Percentiles rank a stretch among this genome's conserved stretches.
Evolutionary conservation across 2,797 vertebrate species (phyloP).

Genomic region (Anguilla marmorata): DNA sequence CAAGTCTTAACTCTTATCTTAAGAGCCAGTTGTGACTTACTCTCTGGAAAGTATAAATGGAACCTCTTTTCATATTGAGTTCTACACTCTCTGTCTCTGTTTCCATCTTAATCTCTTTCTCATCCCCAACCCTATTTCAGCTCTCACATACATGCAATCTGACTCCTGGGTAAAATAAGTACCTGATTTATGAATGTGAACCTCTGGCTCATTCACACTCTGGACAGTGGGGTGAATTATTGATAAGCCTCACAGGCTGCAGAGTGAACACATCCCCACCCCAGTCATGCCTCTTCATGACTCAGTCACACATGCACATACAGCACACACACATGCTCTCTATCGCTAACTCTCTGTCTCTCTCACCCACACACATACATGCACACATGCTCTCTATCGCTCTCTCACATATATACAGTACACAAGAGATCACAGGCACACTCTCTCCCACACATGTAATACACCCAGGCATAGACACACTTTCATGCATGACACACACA

Average conservation of each 20-base stretch:
- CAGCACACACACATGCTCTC: slow-evolving; percentile 17
- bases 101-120: slow-evolving; percentile 30
- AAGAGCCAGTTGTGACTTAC: background rate
- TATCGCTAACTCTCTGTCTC: background rate
- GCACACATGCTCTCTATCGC: background rate
- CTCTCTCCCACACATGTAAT: too few relatives aligned
- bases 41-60: background rate
- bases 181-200: slow-evolving; percentile 62
- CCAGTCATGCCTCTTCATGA: slow-evolving; percentile 49
- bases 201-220: slow-evolving; percentile 46
- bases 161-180: slow-evolving; percentile 46
- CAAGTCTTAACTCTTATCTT: background rate
- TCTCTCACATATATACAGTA: slow-evolving; percentile 20
- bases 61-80: slow-evolving; percentile 1
- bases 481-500: background rate
- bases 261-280: slow-evolving; percentile 40
- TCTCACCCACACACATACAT: slow-evolving; percentile 25
- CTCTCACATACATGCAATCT: background rate
- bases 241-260: slow-evolving; percentile 46
- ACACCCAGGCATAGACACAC: too few relatives aligned
- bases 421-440: too few relatives aligned
- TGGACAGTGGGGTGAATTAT: slow-evolving; percentile 52
- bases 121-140: slow-evolving; percentile 43
- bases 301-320: slow-evolving; percentile 23
- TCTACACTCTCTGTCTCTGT: background rate